Evolutionary conservation across 2,113 vertebrate genomes (phyloP).

Genomic region (Salvator merianae): DNA sequence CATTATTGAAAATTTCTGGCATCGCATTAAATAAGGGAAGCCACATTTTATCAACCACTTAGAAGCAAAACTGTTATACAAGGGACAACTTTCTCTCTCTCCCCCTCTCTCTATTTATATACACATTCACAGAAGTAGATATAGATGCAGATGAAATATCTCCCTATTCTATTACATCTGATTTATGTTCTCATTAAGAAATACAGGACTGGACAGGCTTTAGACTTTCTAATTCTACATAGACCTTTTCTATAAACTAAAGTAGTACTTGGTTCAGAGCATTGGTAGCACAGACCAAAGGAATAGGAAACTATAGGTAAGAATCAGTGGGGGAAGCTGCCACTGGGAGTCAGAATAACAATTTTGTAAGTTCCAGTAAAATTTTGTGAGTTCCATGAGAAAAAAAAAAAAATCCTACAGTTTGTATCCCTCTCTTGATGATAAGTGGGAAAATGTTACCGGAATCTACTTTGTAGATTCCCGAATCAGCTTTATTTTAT

Average conservation of each 20-base stretch:
- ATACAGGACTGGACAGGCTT: background rate
- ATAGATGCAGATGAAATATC: background rate
- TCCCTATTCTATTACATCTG: background rate
- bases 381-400: background rate
- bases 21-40: too few species aligned
- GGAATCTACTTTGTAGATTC: constrained; percentile 2
- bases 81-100: too few species aligned
- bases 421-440: background rate
- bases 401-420: background rate
- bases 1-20: too few species aligned
- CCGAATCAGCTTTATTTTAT: constrained; percentile 10
- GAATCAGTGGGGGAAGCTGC: background rate
- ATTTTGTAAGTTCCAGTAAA: background rate
- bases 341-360: constrained; percentile 1
- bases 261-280: background rate
- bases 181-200: too few species aligned
- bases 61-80: too few species aligned
- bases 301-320: background rate
- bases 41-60: too few species aligned
- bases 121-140: background rate
- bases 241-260: background rate
- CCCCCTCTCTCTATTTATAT: too few species aligned
- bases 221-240: background rate
- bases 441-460: background rate
- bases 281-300: background rate